These are phyloP conservation scores for Drosophila planitibia DNA, from an alignment of 2,888 invertebrate genomes.

Conservation along the genomic window DNA sequence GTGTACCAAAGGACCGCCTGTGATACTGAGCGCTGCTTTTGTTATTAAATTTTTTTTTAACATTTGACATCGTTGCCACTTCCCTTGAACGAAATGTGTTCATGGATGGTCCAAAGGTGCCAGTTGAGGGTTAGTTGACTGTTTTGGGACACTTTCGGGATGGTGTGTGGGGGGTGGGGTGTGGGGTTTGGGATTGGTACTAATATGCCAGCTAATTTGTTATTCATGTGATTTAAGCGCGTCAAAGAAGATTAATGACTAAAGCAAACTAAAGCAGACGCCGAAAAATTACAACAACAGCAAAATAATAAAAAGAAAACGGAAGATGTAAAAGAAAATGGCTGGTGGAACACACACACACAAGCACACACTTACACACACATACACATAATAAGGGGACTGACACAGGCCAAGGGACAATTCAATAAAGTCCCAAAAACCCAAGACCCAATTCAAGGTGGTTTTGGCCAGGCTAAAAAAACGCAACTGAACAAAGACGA, in stretches of 20 bases:
- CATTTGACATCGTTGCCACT: conserved; percentile 50
- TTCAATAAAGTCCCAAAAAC: conserved; percentile 49
- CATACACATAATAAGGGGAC: conserved; percentile 10
- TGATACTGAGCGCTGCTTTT: conserved; percentile 37
- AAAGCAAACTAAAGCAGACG: conserved; percentile 61
- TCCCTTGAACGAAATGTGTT: background rate
- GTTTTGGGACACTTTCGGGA: conserved; percentile 35
- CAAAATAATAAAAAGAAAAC: conserved; percentile 7
- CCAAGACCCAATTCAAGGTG: conserved; percentile 36
- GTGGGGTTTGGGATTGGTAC: conserved; percentile 25
- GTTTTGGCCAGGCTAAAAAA: conserved; percentile 10
- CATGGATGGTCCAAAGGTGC: background rate
- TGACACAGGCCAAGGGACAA: conserved; percentile 43
- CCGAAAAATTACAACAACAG: conserved; percentile 29
- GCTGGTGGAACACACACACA: conserved; percentile 19
- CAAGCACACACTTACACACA: conserved; percentile 8
- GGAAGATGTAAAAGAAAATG: conserved; percentile 37
- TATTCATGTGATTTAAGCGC: conserved; percentile 83
- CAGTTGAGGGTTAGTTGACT: conserved; percentile 12
- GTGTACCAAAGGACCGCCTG: conserved; percentile 13
- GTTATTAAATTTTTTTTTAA: conserved; percentile 30
- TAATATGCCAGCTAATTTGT: conserved; percentile 82
- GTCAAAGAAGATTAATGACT: conserved; percentile 83
- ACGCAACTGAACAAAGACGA: conserved; percentile 19
- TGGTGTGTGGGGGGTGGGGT: background rate